phyloP scores from a whole-genome alignment of 2,113 vertebrate genomes.

The Montifringilla adamsi region DNA sequence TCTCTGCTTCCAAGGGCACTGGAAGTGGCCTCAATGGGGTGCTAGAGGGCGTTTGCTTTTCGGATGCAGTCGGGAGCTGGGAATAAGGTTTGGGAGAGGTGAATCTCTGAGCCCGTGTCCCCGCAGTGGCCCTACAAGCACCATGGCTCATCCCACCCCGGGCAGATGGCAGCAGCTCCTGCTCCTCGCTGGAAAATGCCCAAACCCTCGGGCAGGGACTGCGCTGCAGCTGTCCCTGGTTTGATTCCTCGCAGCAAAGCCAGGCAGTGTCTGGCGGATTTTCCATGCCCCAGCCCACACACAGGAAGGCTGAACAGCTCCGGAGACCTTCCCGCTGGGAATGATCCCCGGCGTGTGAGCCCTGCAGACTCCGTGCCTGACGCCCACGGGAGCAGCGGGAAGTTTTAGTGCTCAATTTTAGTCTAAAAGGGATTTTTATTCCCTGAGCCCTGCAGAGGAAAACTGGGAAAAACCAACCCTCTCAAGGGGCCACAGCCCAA shows the following conservation, averaged over 20 bases:
- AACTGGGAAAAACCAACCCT: not conserved
- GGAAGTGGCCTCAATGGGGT: not conserved
- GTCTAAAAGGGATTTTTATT: not conserved
- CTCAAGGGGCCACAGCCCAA: too few species aligned
- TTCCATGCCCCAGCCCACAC: not conserved
- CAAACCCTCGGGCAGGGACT: not conserved
- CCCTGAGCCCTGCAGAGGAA: not conserved
- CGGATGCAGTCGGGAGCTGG: rapidly evolving
- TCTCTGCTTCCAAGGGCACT: rapidly evolving
- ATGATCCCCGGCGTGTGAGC: rapidly evolving
- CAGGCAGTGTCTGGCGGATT: not conserved
- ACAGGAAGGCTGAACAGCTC: not conserved
- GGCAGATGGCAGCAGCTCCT: not conserved
- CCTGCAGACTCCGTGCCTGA: not conserved
- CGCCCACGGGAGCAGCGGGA: not conserved
- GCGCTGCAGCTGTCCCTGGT: not conserved
- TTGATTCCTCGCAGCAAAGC: not conserved
- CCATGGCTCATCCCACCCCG: rapidly evolving
- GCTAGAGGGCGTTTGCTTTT: rapidly evolving
- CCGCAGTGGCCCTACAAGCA: not conserved
- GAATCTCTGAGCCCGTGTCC: rapidly evolving
- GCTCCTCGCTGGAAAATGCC: not conserved
- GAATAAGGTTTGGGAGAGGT: not conserved
- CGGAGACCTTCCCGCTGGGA: not conserved
- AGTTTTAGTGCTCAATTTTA: not conserved